Evolutionary conservation across 2,113 vertebrate species (phyloP).

Genomic region (Psittacara wagleri): DNA sequence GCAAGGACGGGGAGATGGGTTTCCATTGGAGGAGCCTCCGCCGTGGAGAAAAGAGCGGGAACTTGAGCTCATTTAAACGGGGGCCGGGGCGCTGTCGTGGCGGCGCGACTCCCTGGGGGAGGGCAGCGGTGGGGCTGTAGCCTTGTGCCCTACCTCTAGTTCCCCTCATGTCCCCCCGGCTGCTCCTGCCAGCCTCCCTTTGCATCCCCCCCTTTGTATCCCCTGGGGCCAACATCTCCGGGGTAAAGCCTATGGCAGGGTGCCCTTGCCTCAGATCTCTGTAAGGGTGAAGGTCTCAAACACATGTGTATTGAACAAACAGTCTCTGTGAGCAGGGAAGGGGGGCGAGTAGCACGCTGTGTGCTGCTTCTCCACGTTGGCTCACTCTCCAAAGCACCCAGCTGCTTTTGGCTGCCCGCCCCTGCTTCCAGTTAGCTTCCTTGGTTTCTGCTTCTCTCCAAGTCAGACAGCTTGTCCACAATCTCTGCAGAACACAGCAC

Average conservation of each 20-base stretch:
- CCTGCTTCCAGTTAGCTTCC: background rate
- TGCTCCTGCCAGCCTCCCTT: background rate
- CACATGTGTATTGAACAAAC: accelerated
- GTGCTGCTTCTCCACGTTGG: no score
- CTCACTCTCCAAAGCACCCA: accelerated
- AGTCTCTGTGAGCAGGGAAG: background rate
- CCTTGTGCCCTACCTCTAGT: no score
- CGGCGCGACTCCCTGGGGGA: background rate
- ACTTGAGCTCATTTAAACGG: background rate
- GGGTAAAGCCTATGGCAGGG: background rate
- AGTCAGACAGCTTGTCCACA: constrained; percentile 17
- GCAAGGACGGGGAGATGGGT: accelerated
- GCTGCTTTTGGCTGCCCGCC: accelerated
- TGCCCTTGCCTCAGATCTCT: background rate
- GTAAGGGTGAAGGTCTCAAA: background rate
- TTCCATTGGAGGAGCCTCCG: background rate
- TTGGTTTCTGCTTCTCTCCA: constrained; percentile 30
- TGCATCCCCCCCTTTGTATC: background rate
- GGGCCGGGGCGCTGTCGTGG: background rate
- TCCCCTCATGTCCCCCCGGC: no score
- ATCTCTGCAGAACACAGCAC: constrained; percentile 29
- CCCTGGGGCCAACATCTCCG: background rate
- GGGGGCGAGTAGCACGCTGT: accelerated
- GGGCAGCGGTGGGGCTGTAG: background rate
- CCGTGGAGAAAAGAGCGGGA: background rate